These are phyloP conservation scores for Uropetala carovei DNA, from an alignment of 2,888 invertebrate species.

Conservation along the genomic window DNA sequence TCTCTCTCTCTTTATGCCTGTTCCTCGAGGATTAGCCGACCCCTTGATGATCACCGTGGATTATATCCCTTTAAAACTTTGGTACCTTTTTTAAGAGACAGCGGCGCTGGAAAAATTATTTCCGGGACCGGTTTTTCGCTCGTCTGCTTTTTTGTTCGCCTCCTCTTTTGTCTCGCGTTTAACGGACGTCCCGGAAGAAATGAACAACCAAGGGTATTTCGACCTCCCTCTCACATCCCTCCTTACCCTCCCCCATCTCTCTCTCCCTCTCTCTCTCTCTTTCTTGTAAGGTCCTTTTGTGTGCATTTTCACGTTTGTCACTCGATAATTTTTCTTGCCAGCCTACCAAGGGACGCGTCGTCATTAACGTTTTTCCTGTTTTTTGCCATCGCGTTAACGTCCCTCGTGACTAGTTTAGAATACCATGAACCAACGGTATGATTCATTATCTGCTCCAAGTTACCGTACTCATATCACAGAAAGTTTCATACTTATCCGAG, in stretches of 20 bases:
- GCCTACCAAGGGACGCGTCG: neutral
- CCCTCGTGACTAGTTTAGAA: neutral
- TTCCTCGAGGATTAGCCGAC: neutral
- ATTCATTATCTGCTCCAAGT: no score
- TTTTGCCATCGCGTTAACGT: neutral
- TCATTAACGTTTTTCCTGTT: conserved; percentile 1
- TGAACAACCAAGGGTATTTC: neutral
- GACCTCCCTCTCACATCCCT: no score
- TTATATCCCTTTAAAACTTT: conserved; percentile 47
- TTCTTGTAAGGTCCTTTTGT: neutral
- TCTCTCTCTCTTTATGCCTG: neutral
- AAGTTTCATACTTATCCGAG: no score
- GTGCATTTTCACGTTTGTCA: conserved; percentile 4
- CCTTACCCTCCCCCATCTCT: neutral
- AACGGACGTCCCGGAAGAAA: neutral
- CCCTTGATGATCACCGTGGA: conserved; percentile 38
- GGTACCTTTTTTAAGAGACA: neutral
- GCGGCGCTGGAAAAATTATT: conserved; percentile 31
- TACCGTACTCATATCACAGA: no score
- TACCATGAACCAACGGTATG: no score
- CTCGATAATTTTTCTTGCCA: neutral
- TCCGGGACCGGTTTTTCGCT: conserved; percentile 48
- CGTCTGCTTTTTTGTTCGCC: neutral
- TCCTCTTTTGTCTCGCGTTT: neutral
- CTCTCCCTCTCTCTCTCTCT: neutral